These are phyloP conservation scores for Temnothorax rugatulus DNA, from an alignment of 2,888 invertebrate genomes.

Conservation along the genomic window DNA sequence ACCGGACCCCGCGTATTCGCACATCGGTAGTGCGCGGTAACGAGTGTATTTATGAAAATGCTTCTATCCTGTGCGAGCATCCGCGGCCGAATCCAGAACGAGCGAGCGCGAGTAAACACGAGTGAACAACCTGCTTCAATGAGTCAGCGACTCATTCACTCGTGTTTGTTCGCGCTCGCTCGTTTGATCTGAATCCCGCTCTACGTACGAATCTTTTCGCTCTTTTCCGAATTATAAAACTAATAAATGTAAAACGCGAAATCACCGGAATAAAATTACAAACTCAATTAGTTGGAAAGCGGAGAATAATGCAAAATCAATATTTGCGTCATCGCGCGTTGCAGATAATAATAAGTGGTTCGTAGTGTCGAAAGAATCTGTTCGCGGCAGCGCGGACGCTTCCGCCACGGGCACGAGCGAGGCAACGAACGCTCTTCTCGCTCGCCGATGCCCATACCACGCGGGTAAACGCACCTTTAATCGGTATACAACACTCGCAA, in stretches of 20 bases:
- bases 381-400: slow-evolving; percentile 8
- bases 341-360: neutral
- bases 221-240: neutral
- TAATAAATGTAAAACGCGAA: neutral
- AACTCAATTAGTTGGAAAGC: neutral
- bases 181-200: neutral
- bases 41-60: slow-evolving; percentile 26
- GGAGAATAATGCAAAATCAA: slow-evolving; percentile 4
- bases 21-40: neutral
- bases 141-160: slow-evolving; percentile 9
- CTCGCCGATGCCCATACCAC: neutral
- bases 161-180: neutral
- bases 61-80: neutral
- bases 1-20: neutral
- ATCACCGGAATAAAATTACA: neutral
- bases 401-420: slow-evolving; percentile 32
- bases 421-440: slow-evolving; percentile 7
- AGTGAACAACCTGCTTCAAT: neutral
- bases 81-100: neutral
- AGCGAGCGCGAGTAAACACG: neutral
- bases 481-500: slow-evolving; percentile 62
- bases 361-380: slow-evolving; percentile 26
- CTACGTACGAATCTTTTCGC: neutral
- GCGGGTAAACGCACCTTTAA: slow-evolving; percentile 57
- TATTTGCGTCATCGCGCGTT: neutral